These are phyloP conservation scores for Lepus townsendii DNA, from an alignment of 2,797 vertebrate genomes.

Conservation along the genomic window DNA sequence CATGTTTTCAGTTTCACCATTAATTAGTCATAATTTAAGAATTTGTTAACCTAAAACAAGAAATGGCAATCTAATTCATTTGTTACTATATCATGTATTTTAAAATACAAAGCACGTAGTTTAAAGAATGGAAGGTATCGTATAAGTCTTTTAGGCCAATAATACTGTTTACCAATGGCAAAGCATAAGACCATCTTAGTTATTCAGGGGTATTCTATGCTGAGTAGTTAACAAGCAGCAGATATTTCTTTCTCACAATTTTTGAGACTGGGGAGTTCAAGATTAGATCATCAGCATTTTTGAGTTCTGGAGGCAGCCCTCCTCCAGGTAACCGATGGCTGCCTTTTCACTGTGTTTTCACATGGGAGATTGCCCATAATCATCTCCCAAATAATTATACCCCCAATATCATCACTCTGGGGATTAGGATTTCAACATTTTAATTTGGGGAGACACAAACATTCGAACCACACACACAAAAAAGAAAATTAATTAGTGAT, in stretches of 20 bases:
- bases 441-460: neutral
- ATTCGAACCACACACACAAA: neutral
- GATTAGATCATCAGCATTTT: too few species aligned
- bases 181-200: neutral
- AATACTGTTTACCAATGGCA: constrained; percentile 5
- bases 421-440: neutral
- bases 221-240: neutral
- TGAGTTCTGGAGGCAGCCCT: neutral
- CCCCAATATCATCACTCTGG: neutral
- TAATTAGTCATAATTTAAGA: neutral
- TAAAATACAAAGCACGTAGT: neutral
- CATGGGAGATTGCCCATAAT: neutral
- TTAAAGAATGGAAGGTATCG: neutral
- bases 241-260: neutral
- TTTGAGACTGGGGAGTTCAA: neutral
- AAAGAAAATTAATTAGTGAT: neutral
- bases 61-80: neutral
- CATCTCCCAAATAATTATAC: neutral
- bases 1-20: neutral
- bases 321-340: neutral
- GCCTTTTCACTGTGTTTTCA: neutral
- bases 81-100: neutral
- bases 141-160: neutral
- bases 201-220: neutral
- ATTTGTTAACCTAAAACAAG: neutral